Evolutionary conservation across 23 tunicate species (phyloP).

Genomic region (Halocynthia roretzi): DNA sequence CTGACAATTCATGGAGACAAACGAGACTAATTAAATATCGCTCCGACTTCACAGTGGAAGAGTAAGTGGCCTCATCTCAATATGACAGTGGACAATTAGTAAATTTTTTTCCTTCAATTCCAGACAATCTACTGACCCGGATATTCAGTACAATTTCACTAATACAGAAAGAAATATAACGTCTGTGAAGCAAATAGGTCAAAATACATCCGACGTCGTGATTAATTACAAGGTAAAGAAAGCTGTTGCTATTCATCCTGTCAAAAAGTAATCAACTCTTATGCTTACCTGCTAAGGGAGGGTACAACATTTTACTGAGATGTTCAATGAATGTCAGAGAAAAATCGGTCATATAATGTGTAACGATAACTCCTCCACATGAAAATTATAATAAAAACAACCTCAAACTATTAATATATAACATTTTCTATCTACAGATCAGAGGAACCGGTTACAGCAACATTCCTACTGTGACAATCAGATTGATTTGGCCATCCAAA

Average conservation of each 20-base stretch:
- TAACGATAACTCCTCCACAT: too few species aligned
- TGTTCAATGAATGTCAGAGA: too few species aligned
- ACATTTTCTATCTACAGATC: slow-evolving; percentile 26
- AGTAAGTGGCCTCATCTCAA: slow-evolving; percentile 15
- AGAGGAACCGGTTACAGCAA: slow-evolving; percentile 50
- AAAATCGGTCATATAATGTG: too few species aligned
- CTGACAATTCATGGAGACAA: slow-evolving; percentile 9
- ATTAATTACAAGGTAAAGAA: not conserved
- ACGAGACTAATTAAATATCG: slow-evolving; percentile 19
- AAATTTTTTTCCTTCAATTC: too few species aligned
- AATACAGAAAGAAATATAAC: slow-evolving; percentile 26
- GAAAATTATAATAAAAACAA: too few species aligned
- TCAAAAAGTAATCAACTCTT: not conserved
- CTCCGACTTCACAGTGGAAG: slow-evolving; percentile 21
- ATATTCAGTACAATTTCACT: slow-evolving; percentile 56
- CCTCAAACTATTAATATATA: not conserved
- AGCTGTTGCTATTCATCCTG: not conserved
- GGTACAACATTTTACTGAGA: not conserved
- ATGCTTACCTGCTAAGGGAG: not conserved
- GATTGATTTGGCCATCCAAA: slow-evolving; percentile 34
- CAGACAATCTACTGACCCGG: not conserved
- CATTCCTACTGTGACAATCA: slow-evolving; percentile 41
- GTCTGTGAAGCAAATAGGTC: slow-evolving; percentile 49
- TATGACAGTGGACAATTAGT: not conserved
- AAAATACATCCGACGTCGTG: not conserved